A percentile compares a stretch with the other conserved stretches of the same genome.
Evolutionary conservation across 2,888 invertebrate species (phyloP).

Genomic region (Troides aeacus): DNA sequence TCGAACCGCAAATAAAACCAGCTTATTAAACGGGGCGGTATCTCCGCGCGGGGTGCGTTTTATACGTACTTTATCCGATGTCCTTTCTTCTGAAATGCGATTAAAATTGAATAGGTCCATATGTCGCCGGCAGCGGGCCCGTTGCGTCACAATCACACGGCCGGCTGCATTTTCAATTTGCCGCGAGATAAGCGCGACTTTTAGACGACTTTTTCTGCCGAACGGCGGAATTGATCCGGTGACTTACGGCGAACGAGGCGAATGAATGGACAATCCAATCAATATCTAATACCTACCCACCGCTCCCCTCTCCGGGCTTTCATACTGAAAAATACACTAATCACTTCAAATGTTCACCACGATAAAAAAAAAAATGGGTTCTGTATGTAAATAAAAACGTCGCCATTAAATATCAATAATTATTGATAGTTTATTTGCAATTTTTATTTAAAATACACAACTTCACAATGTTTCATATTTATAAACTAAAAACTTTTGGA

Average conservation of each 20-base stretch:
- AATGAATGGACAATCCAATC: conserved; percentile 70
- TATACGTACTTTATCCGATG: conserved; percentile 73
- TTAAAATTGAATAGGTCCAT: conserved; percentile 80
- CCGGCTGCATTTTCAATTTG: conserved; percentile 78
- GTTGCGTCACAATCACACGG: conserved; percentile 79
- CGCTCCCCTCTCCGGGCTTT: not conserved
- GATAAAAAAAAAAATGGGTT: not conserved
- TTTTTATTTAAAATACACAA: conserved; percentile 80
- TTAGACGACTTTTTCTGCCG: conserved; percentile 75
- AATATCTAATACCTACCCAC: conserved; percentile 48
- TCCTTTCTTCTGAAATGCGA: conserved; percentile 79
- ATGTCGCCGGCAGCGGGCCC: conserved; percentile 68
- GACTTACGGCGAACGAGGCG: conserved; percentile 67
- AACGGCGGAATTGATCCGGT: conserved; percentile 77
- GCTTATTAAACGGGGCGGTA: conserved; percentile 69
- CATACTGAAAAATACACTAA: no score
- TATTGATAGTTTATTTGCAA: conserved; percentile 79
- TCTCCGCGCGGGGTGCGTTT: conserved; percentile 61
- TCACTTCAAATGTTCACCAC: no score
- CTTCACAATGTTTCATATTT: conserved; percentile 76
- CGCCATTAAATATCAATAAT: conserved; percentile 71
- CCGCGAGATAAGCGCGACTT: conserved; percentile 76
- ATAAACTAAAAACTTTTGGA: conserved; percentile 77
- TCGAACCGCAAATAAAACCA: conserved; percentile 75
- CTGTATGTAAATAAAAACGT: conserved; percentile 39